Base-by-base conservation (phyloP, 2,888 invertebrate species). In the Sinotaia quadrata region DNA sequence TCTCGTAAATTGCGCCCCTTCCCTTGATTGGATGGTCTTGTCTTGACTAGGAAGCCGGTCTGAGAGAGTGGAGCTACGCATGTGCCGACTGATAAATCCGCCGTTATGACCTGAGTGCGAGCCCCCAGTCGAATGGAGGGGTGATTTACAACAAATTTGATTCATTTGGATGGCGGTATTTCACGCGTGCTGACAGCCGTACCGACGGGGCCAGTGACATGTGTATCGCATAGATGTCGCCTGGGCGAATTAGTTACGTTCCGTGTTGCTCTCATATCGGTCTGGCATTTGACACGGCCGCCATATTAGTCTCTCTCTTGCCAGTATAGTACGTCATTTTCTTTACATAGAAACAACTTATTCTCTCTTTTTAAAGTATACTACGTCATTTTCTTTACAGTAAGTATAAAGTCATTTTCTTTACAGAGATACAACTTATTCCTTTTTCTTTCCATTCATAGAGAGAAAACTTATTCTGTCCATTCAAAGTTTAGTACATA, bases 81-180 rank as follows among this genome's bases (percentile, higher is more conserved):
- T 58, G 63, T 58, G 67, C 61, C 34, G 51, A 61, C 69, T 74
- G 74, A 71, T 74, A 75, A 71, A 75, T 75, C 67, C 67, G 61
- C 57, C 59, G 68, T 69, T 69, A 73, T 69, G 71, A 69, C 73
- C 73, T 67, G 66, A 37, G 66, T 41, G 67, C 54, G 60, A 49
- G 69, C 37, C 59, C 67, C 57, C 12, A 58, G 72, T 69, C 74
- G 73, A 69, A 67, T 65, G 56, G 60, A 57, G 56, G 71, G 67
- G 72, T 76, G 71, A 76, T 76, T 73, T 73, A 72, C 69, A 68
- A 66, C 69, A 73, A 74, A 73, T 74, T 76, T 76, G 74, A 76
- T 76, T 76, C 74, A 71, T 73, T 74, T 68, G 63, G 71, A 72
- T 67, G 69, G 68, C 72, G 41, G 73, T 76, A 71, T 68, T 68